Evolutionary conservation across 2,888 invertebrate species (phyloP), one percentile per base, ranked within the genome.

Genomic region (Drosophila paramelanica): DNA sequence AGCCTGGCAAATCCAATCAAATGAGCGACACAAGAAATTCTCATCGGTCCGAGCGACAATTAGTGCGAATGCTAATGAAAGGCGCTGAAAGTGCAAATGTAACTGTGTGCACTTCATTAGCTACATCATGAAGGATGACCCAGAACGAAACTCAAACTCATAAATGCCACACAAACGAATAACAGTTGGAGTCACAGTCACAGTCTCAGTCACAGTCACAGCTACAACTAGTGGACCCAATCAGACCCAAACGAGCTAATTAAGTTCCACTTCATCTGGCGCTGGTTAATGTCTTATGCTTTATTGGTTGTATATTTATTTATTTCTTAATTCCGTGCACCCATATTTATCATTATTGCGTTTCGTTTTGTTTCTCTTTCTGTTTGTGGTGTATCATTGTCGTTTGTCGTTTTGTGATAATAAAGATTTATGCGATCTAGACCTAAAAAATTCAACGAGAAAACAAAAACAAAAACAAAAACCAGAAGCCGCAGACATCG

Each of bases 21-120:
- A 83, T 81, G 77, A 81, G 59, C 45, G 55, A 42, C 64, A 46
- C 73, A 74, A 80, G 72, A 79, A 83, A 66, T 51, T 41, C 67
- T 13, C 77, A 58, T 53, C 55, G 51, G 43, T 31, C 50, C 45
- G 1, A 39, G 52, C 55, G 52, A 81, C 82, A 83, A 83, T 83
- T 83, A 83, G 88, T 79, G 61, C 52, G 71, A 77, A 77, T 81
- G 87, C 82, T 86, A 81, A 82, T 82, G 87, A 83, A 86, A 86
- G 81, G 67, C 64, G 61, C 64, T 61, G 65, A 46, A 61, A 51
- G 72, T 49, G 62, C 55, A 66, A 56, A 52, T 67, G 65, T 55
- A 59, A 39, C 60, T 76, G 64, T 69, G 55, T 67, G 64, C 66
- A 84, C 71, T 82, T 82, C 81, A 82, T 82, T 87, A 82, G 84